These are phyloP conservation scores for Amazona finschi DNA, from an alignment of 2,797 vertebrate genomes.

Conservation along the genomic window DNA sequence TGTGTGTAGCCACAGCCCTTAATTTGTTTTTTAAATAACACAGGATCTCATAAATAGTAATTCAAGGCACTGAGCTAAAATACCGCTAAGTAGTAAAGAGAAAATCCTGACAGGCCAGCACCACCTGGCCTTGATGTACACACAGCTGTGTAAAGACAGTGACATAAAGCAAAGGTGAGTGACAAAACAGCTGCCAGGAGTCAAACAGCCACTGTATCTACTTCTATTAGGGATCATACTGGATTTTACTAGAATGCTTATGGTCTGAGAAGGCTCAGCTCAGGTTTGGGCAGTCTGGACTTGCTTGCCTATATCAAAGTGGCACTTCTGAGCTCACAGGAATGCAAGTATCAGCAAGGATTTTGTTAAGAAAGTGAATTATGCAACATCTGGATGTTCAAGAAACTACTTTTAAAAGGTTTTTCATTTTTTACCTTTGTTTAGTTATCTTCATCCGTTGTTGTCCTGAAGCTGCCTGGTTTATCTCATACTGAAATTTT, in stretches of 20 bases:
- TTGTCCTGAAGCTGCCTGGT: background rate
- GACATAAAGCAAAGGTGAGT: background rate
- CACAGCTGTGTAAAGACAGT: background rate
- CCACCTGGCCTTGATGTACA: fast-evolving
- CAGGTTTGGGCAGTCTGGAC: background rate
- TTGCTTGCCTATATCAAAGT: background rate
- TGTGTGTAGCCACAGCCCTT: background rate
- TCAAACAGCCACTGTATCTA: background rate
- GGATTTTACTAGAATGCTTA: background rate
- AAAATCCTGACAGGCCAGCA: background rate
- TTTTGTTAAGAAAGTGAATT: background rate
- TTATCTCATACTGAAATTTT: background rate
- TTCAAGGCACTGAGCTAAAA: background rate
- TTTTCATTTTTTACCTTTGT: background rate
- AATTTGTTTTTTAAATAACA: background rate
- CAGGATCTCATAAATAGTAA: background rate
- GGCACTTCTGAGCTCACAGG: background rate
- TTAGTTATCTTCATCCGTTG: background rate
- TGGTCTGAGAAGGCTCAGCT: background rate
- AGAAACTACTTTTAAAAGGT: background rate
- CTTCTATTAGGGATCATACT: background rate
- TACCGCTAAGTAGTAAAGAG: background rate
- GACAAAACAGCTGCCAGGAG: background rate
- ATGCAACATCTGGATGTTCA: background rate
- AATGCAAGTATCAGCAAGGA: background rate